Conservation (phyloP, 2,888 invertebrate species). For the Platycheirus rosarum region DNA sequence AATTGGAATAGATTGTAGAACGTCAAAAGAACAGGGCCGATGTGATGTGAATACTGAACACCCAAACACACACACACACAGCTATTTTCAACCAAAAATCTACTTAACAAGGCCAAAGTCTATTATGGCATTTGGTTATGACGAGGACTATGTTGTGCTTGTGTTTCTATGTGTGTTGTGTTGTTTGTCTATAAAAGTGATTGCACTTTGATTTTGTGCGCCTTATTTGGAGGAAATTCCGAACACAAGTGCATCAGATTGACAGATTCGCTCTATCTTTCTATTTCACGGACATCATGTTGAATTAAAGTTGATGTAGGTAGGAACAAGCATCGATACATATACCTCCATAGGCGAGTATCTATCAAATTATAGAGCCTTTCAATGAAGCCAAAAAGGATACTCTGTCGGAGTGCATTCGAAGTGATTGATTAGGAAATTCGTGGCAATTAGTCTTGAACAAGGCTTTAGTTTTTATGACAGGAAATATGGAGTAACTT, state of each 20-base stretch:
- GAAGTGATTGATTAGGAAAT: slow-evolving; percentile 58
- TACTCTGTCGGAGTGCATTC: slow-evolving; percentile 27
- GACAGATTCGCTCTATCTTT: slow-evolving; percentile 14
- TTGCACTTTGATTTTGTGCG: slow-evolving; percentile 36
- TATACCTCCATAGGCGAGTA: neutral
- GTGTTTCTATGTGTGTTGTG: neutral
- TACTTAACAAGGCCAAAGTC: slow-evolving; percentile 40
- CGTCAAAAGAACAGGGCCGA: slow-evolving; percentile 7
- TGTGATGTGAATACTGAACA: neutral
- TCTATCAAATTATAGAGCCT: slow-evolving; percentile 41
- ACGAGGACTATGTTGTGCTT: slow-evolving; percentile 37
- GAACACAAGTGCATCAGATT: slow-evolving; percentile 43
- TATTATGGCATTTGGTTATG: slow-evolving; percentile 45
- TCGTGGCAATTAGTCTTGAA: slow-evolving; percentile 42
- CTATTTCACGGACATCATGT: slow-evolving; percentile 17
- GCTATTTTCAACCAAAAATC: slow-evolving; percentile 4
- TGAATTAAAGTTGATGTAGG: too few species aligned
- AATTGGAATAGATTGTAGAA: slow-evolving; percentile 19
- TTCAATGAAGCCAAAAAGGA: slow-evolving; percentile 20
- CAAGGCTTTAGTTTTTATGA: slow-evolving; percentile 5
- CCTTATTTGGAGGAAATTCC: slow-evolving; percentile 9
- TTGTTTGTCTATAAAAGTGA: slow-evolving; percentile 56
- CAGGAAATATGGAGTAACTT: slow-evolving; percentile 1
- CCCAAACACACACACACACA: neutral
- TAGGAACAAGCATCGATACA: neutral